Evolutionary conservation across 1,140 invertebrate genomes (phyloP).

Genomic region (Ptiloglossa arizonensis): DNA sequence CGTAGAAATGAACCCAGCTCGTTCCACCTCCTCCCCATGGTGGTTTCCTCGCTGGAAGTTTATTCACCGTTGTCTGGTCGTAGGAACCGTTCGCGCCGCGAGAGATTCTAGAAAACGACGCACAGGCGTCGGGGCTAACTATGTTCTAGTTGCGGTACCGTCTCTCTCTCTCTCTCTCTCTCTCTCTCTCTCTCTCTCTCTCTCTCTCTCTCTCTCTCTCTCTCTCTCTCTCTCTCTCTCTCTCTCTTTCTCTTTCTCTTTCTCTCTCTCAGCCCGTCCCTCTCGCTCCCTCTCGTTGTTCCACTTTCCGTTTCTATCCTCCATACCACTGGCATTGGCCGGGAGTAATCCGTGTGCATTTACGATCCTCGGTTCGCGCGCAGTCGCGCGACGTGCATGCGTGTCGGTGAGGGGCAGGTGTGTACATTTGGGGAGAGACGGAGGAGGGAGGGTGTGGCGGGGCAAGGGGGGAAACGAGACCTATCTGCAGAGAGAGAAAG

Average conservation of each 20-base stretch:
- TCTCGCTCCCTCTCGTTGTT: background rate
- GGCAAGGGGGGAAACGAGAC: conserved; percentile 42
- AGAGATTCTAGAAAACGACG: conserved; percentile 26
- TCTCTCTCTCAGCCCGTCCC: too few relatives aligned
- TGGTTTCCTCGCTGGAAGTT: conserved; percentile 24
- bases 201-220: conserved; percentile 8
- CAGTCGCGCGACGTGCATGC: conserved; percentile 68
- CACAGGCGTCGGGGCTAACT: conserved; percentile 12
- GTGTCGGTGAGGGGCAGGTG: conserved; percentile 79
- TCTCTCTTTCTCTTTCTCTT: conserved; percentile 46
- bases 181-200: background rate
- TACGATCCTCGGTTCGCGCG: conserved; percentile 74
- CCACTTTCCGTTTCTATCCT: conserved; percentile 54
- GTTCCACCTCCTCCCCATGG: too few relatives aligned
- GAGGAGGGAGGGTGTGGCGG: conserved; percentile 29
- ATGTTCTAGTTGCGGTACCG: conserved; percentile 42
- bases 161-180: conserved; percentile 4
- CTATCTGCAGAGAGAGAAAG: conserved; percentile 38
- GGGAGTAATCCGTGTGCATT: conserved; percentile 78
- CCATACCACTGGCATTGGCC: conserved; percentile 53
- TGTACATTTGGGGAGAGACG: conserved; percentile 65
- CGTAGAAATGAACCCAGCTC: too few relatives aligned
- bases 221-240: background rate
- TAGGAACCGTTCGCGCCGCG: background rate
- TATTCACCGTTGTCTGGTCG: conserved; percentile 30